phyloP scores from a whole-genome alignment of 2,113 vertebrate species.

The Oncorhynchus kisutch region DNA sequence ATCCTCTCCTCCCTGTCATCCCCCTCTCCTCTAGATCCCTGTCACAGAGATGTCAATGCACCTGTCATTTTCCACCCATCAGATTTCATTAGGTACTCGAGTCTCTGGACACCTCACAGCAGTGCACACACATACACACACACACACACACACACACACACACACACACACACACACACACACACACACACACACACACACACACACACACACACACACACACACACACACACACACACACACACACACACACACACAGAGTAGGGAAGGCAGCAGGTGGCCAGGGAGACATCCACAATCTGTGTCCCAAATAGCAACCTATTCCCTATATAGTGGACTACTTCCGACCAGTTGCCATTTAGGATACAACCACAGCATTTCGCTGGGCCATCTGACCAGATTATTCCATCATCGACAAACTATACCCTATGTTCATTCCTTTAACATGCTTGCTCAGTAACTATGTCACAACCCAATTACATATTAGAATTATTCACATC shows the following conservation, averaged over 20 bases:
- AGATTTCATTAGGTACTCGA: conserved; percentile 66
- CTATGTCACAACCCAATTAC: conserved; percentile 9
- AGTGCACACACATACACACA: conserved; percentile 17
- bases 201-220: too few species aligned
- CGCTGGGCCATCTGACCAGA: conserved; percentile 37
- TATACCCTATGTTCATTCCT: conserved; percentile 35
- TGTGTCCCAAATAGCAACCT: too few species aligned
- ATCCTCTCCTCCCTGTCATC: conserved; percentile 65
- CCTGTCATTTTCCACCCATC: conserved; percentile 48
- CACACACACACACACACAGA: too few species aligned
- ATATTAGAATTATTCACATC: background rate
- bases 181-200: too few species aligned
- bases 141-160: too few species aligned
- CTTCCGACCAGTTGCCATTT: too few species aligned
- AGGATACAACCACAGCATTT: too few species aligned
- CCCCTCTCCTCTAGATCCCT: too few species aligned
- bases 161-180: too few species aligned
- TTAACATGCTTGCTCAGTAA: conserved; percentile 27
- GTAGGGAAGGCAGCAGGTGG: conserved; percentile 60
- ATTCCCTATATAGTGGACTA: too few species aligned
- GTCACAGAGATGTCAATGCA: too few species aligned
- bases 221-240: too few species aligned
- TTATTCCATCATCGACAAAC: conserved; percentile 39
- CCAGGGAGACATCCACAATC: conserved; percentile 46
- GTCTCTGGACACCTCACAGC: conserved; percentile 39